Percentiles rank a stretch among this genome's conserved stretches.
phyloP scores from a whole-genome alignment of 1,140 invertebrate genomes.

The Drosophila obscura region DNA sequence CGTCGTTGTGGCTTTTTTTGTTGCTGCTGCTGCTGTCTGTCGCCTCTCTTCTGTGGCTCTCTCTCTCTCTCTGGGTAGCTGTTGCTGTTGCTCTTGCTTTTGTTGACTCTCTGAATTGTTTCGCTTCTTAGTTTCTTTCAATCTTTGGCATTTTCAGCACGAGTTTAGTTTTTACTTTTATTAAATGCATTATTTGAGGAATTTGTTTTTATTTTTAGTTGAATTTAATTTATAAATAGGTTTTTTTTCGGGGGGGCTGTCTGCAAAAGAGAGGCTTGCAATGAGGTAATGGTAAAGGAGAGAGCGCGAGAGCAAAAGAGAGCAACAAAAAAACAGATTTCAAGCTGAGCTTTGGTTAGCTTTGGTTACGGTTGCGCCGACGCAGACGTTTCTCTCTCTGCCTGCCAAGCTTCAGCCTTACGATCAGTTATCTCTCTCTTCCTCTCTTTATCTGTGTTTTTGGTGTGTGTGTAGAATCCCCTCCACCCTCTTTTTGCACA shows the following conservation, averaged over 20 bases:
- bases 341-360: too few species aligned
- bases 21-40: constrained; percentile 6
- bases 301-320: constrained; percentile 9
- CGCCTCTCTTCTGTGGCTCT: not conserved
- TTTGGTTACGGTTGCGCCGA: too few species aligned
- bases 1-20: constrained; percentile 47
- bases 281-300: not conserved
- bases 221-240: constrained; percentile 10
- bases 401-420: constrained; percentile 20
- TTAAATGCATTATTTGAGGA: constrained; percentile 71
- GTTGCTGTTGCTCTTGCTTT: constrained; percentile 28
- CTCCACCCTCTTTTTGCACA: constrained; percentile 12
- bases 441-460: not conserved
- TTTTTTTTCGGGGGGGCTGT: not conserved
- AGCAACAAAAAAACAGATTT: not conserved
- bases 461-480: not conserved
- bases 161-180: constrained; percentile 69
- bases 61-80: not conserved
- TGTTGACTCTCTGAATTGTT: constrained; percentile 17
- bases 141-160: constrained; percentile 63
- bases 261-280: constrained; percentile 28
- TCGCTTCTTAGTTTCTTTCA: constrained; percentile 58
- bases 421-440: constrained; percentile 5
- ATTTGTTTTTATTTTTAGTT: constrained; percentile 21
- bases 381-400: constrained; percentile 1